A percentile compares a stretch with the other conserved stretches of the same genome.
phyloP scores from a whole-genome alignment of 1,140 invertebrate species.

The Trachelipus rathkii region DNA sequence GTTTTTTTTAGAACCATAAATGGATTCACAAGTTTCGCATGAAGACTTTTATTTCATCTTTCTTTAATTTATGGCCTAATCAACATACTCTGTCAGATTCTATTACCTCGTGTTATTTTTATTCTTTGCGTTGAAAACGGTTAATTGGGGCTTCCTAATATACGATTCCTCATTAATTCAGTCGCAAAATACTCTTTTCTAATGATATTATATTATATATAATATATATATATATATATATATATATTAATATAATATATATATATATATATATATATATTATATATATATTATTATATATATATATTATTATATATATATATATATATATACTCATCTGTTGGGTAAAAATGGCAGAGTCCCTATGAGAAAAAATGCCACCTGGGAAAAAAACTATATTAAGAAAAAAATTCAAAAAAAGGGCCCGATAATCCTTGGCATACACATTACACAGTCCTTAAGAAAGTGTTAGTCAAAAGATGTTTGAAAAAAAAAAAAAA shows the following conservation, averaged over 20 bases:
- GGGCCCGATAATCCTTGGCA: too few species aligned
- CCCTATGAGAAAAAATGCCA: too few species aligned
- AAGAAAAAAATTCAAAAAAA: too few species aligned
- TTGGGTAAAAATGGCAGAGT: too few species aligned
- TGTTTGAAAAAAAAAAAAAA: too few species aligned
- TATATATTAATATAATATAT: slow-evolving; percentile 6
- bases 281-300: slow-evolving; percentile 12
- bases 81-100: not conserved
- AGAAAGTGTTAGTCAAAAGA: too few species aligned
- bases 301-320: not conserved
- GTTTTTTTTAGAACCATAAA: too few species aligned
- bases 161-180: not conserved
- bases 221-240: not conserved
- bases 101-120: slow-evolving; percentile 1
- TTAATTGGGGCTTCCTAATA: not conserved
- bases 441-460: too few species aligned
- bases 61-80: not conserved
- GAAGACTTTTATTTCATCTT: not conserved
- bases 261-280: slow-evolving; percentile 15
- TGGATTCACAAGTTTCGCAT: too few species aligned
- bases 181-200: too few species aligned
- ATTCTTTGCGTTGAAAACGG: not conserved
- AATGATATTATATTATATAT: not conserved
- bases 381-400: too few species aligned
- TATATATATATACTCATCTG: too few species aligned